Evolutionary conservation across 2,888 invertebrate genomes (phyloP).

Genomic region (Epistrophe grossulariae): DNA sequence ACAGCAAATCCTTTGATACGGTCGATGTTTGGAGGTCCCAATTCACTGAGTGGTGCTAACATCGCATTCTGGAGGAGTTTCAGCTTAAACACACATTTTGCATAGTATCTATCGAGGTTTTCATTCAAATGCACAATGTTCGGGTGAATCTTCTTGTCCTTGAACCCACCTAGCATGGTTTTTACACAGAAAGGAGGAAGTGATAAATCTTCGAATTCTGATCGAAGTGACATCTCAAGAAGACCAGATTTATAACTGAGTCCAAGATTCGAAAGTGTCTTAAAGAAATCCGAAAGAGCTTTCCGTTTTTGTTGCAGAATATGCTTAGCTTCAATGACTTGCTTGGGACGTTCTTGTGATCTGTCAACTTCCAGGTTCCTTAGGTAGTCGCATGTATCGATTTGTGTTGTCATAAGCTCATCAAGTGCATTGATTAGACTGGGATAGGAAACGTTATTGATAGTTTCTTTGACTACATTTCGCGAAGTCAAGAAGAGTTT

Average conservation of each 20-base stretch:
- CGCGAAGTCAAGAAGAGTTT: constrained; percentile 87
- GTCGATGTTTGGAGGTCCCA: constrained; percentile 92
- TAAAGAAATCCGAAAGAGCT: constrained; percentile 94
- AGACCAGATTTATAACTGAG: constrained; percentile 93
- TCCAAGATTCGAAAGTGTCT: constrained; percentile 89
- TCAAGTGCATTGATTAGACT: constrained; percentile 87
- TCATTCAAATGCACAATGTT: constrained; percentile 81
- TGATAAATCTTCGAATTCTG: constrained; percentile 86
- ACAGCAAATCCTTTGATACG: constrained; percentile 93
- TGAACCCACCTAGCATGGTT: constrained; percentile 85
- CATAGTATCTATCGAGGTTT: constrained; percentile 81
- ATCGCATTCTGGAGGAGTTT: constrained; percentile 82
- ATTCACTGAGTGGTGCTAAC: constrained; percentile 89
- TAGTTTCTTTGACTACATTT: constrained; percentile 87
- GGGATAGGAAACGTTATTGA: constrained; percentile 86
- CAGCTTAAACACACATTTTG: constrained; percentile 82
- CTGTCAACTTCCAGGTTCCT: constrained; percentile 84
- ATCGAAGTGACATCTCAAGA: constrained; percentile 85
- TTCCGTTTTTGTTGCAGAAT: constrained; percentile 94
- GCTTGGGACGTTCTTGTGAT: constrained; percentile 86
- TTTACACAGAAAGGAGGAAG: constrained; percentile 89
- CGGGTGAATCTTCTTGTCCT: constrained; percentile 84
- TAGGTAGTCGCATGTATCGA: constrained; percentile 89
- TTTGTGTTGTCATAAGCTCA: constrained; percentile 87
- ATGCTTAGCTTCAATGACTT: constrained; percentile 91